Base-by-base conservation (phyloP, 2,797 vertebrate genomes). In the Pseudotriccus pelzelni region DNA sequence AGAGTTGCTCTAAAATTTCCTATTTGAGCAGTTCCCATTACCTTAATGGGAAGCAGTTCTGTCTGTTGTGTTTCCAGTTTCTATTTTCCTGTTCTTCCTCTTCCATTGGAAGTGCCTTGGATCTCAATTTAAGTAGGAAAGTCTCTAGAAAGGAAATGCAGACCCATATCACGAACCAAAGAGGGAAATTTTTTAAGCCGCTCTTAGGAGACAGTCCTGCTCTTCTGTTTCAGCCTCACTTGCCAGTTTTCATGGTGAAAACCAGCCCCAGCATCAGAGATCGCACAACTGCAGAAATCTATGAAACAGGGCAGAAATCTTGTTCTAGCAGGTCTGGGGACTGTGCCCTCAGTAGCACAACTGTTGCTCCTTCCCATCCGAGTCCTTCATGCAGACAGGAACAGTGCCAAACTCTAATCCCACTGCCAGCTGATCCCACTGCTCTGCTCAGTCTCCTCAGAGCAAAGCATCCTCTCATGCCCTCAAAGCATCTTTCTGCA, bases 281-380 rank as follows among this genome's bases (percentile, higher is more conserved):
- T 39, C 12, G 86, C 69, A 37, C 3, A 13, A 1, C 0, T 34
- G 27, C 0, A 0, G n/a, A 23, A 34, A 84, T 43, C 22, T 20
- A 11, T 59, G 69, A 62, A 93, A 78, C 6, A 8, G 21, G 55
- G 46, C 27, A 80, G 41, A 76, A 82, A 80, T 44, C 30, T 79
- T 6, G 2, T 13, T 39, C 20, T 76, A 36, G 20, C 43, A 67
- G 32, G 23, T 70, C 18, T 34, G 4, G 2, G 37, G 49, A 44
- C 13, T 24, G 16, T 41, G 67, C n/a, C 41, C 15, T 74, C 3
- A 5, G 28, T n/a, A 4, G 2, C 34, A 41, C 1, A 2, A 14
- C 24, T 36, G 5, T 27, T 70, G 22, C 36, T 74, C 28, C 68
- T 80, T 52, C 34, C 44, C 36, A 49, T 36, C 12, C 0, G 0